Evolutionary conservation across 2,888 invertebrate species (phyloP).

Genomic region (Campopleginae sp.): DNA sequence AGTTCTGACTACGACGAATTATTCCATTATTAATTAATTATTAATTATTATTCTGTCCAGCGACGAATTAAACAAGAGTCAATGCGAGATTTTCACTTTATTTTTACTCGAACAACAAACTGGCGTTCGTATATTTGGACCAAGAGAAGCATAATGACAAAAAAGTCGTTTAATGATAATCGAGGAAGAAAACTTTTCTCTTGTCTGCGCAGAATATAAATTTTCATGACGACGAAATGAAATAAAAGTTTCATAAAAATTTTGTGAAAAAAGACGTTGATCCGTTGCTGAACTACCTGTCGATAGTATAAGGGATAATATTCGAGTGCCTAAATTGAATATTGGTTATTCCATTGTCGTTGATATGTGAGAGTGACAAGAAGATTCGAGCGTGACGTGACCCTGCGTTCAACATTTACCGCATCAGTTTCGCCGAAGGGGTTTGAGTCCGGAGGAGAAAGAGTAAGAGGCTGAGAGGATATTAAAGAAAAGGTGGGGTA

Average conservation of each 20-base stretch:
- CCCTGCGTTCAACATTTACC: slow-evolving; percentile 66
- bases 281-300: not conserved
- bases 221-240: too few species aligned
- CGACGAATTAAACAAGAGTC: not conserved
- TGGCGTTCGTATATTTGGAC: too few species aligned
- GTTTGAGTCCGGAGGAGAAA: slow-evolving; percentile 19
- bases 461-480: not conserved
- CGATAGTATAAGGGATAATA: not conserved
- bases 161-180: too few species aligned
- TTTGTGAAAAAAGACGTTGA: too few species aligned
- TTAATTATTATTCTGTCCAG: not conserved
- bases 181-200: too few species aligned
- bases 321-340: slow-evolving; percentile 31
- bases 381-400: slow-evolving; percentile 63
- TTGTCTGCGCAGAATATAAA: too few species aligned
- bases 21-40: too few species aligned
- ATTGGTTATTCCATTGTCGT: slow-evolving; percentile 62
- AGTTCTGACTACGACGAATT: not conserved
- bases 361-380: slow-evolving; percentile 41
- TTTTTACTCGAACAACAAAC: too few species aligned
- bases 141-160: too few species aligned
- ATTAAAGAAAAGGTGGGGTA: slow-evolving; percentile 63
- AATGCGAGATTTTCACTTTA: not conserved
- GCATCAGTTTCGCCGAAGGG: slow-evolving; percentile 56
- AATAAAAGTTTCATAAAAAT: too few species aligned